Evolutionary conservation across 2,888 invertebrate genomes (phyloP).

Genomic region (Sarcophaga rosellei): DNA sequence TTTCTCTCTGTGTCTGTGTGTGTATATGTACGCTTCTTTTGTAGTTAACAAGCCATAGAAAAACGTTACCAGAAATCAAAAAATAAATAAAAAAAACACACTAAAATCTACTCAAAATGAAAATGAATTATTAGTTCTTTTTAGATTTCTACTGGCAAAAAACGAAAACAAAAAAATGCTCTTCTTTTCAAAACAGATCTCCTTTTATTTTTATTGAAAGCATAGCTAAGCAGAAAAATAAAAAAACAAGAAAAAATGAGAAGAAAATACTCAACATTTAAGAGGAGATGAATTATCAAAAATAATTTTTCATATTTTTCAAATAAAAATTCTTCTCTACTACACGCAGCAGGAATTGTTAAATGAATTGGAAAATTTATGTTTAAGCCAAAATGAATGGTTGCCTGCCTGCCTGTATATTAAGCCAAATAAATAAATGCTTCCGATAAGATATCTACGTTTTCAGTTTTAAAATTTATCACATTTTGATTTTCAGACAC

Average conservation of each 20-base stretch:
- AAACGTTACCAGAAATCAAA: background rate
- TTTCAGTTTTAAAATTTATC: background rate
- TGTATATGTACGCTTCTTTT: background rate
- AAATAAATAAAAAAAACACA: background rate
- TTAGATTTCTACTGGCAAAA: background rate
- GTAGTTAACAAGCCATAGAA: constrained; percentile 47
- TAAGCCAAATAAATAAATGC: background rate
- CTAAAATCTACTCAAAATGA: no score
- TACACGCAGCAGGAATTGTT: background rate
- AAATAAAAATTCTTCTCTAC: background rate
- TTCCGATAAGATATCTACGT: background rate
- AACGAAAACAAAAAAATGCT: no score
- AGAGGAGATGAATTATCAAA: constrained; percentile 32
- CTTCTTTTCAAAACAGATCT: constrained; percentile 9
- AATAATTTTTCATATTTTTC: constrained; percentile 9
- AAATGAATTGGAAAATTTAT: constrained; percentile 37
- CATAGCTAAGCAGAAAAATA: background rate
- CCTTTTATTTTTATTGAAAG: constrained; percentile 37
- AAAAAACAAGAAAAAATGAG: background rate
- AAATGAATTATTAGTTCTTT: constrained; percentile 25
- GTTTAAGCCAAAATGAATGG: constrained; percentile 3
- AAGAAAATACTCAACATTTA: background rate
- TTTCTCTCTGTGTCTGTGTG: background rate
- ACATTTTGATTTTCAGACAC: background rate
- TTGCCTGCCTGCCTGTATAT: background rate